Conservation (phyloP, 2,113 vertebrate species). For the Uropsilus gracilis region DNA sequence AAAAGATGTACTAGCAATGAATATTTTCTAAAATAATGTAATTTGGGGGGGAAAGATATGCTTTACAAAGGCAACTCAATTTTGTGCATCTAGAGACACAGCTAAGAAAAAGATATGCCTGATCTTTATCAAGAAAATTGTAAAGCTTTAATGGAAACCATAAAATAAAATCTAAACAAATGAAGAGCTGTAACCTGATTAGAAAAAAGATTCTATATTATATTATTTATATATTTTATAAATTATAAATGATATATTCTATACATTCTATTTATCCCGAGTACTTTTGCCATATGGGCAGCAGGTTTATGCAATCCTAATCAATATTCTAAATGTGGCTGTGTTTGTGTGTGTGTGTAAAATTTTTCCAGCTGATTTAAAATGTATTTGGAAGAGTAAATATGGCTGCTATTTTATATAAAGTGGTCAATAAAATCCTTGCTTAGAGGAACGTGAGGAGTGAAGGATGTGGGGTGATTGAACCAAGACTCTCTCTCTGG, state of each 20-base stretch:
- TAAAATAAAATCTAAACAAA: constrained; percentile 46
- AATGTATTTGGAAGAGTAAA: constrained; percentile 24
- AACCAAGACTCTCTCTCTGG: constrained; percentile 25
- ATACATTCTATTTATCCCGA: too few species aligned
- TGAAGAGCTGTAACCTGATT: not conserved
- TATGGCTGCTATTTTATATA: not conserved
- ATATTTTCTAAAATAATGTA: constrained; percentile 38
- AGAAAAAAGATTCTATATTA: not conserved
- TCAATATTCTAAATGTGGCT: not conserved
- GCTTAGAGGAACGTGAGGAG: not conserved
- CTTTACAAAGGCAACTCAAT: constrained; percentile 34
- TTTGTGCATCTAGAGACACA: constrained; percentile 11
- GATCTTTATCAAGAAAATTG: constrained; percentile 27
- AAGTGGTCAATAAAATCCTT: not conserved
- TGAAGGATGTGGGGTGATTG: not conserved
- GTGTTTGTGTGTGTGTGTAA: not conserved
- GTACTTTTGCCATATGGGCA: too few species aligned
- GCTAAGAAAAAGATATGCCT: not conserved
- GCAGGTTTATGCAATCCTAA: not conserved
- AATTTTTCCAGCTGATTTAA: constrained; percentile 34
- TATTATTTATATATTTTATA: too few species aligned
- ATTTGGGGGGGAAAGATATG: not conserved
- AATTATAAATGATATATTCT: too few species aligned
- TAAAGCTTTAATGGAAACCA: constrained; percentile 36
- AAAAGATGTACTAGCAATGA: not conserved